Base-by-base conservation (phyloP, 37 sponge, comb jelly and placozoan genomes). In the Theonella swinhoei region DNA sequence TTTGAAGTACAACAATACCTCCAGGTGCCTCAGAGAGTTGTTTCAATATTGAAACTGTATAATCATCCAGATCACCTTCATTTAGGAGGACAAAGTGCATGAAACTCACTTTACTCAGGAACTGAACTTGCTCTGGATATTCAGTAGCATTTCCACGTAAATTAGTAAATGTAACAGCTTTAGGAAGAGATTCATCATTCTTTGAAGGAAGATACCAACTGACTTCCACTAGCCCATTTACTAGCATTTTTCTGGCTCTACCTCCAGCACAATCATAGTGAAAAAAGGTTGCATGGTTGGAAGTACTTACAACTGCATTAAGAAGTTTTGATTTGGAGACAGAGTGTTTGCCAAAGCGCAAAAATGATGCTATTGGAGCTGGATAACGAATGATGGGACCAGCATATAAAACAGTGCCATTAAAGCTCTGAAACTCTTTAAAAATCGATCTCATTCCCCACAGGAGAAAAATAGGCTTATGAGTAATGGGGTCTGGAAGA, bases 361-460 rank as follows among this genome's bases (percentile, higher is more conserved):
- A 36, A 74, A 83, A 83, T 36, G 76, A 74, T n/a, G 75, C 65
- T 31, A 83, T 74, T n/a, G 84, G 84, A 30, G 64, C 63, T 59
- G 64, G 34, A 19, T 75, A 62, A 9, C 54, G 19, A 23, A 83
- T 23, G 25, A 83, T 14, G 26, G 64, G 62, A 29, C 66, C 74
- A 35, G 32, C 76, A 29, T 42, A n/a, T 11, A 42, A 28, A 69
- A 29, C 36, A 70, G 9, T 68, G 24, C 42, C 71, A 42, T 30
- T 28, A 25, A 40, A 33, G 25, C 22, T 4, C 67, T 83, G 28
- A 76, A 76, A 83, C 37, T 74, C 76, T 36, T 64, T 83, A 19
- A 39, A 34, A 64, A 83, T 62, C 19, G 76, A 63, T 30, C 47
- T 66, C 76, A 83, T 62, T 40, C 68, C 64, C 65, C 74, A 83